Evolutionary conservation across 2,888 invertebrate species (phyloP).

Genomic region (Catonia carolina): DNA sequence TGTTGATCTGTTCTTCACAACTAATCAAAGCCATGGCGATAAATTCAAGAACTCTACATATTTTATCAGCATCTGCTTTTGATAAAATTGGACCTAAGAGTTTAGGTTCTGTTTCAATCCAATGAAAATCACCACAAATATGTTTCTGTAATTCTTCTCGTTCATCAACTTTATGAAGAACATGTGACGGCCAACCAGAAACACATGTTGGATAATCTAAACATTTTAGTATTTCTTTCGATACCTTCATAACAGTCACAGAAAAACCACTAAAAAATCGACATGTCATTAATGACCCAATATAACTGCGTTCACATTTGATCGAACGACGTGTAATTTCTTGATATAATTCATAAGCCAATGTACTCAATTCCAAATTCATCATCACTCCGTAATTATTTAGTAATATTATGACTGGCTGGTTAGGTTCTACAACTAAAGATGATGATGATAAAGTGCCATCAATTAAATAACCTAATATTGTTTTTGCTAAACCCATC

Average conservation of each 20-base stretch:
- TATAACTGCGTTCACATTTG: slow-evolving; percentile 14
- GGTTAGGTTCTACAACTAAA: slow-evolving; percentile 4
- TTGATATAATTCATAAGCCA: slow-evolving; percentile 18
- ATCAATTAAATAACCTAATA: neutral
- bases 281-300: slow-evolving; percentile 22
- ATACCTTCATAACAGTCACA: slow-evolving; percentile 23
- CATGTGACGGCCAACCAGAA: slow-evolving; percentile 18
- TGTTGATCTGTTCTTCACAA: slow-evolving; percentile 17
- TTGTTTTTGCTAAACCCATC: no score
- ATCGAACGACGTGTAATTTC: slow-evolving; percentile 16
- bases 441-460: slow-evolving; percentile 9
- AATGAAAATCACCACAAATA: no score
- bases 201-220: slow-evolving; percentile 18
- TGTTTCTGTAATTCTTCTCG: neutral
- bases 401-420: slow-evolving; percentile 10
- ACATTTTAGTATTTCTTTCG: slow-evolving; percentile 22
- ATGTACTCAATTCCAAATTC: slow-evolving; percentile 16
- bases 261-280: slow-evolving; percentile 22
- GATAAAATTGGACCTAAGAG: slow-evolving; percentile 14
- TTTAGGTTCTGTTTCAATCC: neutral
- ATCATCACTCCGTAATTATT: slow-evolving; percentile 16
- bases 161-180: neutral
- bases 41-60: neutral
- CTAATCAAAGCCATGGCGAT: neutral
- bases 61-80: neutral